Evolutionary conservation across 1,140 invertebrate species (phyloP), one percentile per base, ranked within the genome.

Genomic region (Bactericera cockerelli): DNA sequence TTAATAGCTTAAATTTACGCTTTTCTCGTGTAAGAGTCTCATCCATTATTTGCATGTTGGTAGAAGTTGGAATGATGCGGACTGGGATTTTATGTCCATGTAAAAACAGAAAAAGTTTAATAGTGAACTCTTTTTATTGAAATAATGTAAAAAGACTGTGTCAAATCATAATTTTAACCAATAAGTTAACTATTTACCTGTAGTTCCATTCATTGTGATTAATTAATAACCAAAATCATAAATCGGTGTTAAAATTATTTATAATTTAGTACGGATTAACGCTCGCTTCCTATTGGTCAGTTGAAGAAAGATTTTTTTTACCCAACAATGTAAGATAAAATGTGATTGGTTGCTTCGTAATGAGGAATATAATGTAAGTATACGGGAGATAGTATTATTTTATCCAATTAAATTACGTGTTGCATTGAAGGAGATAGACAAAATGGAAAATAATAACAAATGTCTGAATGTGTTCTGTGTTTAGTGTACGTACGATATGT

Each of bases 301-400:
- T 22, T 19, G 42, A 49, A 49, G 42, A n/a, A 49, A 49, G 8
- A 49, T 49, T 66, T 67, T 67, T 67, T 66, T 66, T 74, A 75
- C 76, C 71, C 70, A 68, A 69, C 70, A 71, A 73, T 75, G 73
- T 73, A 77, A 79, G 74, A 73, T 74, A 75, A 75, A 75, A 75
- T 75, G 74, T 77, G 76, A 80, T 80, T 80, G 79, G 77, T 75
- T 72, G 74, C 73, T 71, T 75, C 75, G 76, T 62, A 61, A 63
- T 62, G 63, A 63, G 63, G 65, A 65, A 61, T 57, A 63, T 55
- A 56, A 62, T 57, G 56, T 55, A 57, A 62, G 63, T 64, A 49
- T 49, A 49, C 57, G 63, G 56, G 69, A 67, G 70, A 69, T 68
- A 64, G 68, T 68, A 70, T 70, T 71, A 70, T 72, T 71, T 69